Conservation (phyloP, 2,888 invertebrate genomes). For the Ditylenchus weischeri region DNA sequence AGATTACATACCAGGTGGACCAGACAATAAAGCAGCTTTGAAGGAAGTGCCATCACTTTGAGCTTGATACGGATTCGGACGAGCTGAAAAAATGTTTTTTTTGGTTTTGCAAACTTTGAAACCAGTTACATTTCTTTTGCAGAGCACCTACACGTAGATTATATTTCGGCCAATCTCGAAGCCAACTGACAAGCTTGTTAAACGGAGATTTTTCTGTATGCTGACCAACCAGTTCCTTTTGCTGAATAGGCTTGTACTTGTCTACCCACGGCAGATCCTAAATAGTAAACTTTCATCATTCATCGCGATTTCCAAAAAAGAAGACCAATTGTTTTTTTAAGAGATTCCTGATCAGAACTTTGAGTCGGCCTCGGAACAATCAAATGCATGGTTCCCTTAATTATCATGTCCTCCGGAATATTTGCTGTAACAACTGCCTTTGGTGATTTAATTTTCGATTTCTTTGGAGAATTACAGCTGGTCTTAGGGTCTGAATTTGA, state of each 20-base stretch:
- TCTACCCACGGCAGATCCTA: slow-evolving; percentile 47
- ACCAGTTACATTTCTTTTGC: slow-evolving; percentile 60
- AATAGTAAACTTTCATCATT: neutral
- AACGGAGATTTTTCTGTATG: slow-evolving; percentile 84
- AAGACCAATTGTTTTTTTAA: too few relatives aligned
- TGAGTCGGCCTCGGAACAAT: too few relatives aligned
- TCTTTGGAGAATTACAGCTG: too few relatives aligned
- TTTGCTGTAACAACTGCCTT: too few relatives aligned
- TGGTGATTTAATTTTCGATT: too few relatives aligned
- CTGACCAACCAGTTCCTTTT: slow-evolving; percentile 88
- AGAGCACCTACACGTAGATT: slow-evolving; percentile 68
- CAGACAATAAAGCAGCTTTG: slow-evolving; percentile 88
- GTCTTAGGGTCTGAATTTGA: too few relatives aligned
- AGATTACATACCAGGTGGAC: slow-evolving; percentile 67
- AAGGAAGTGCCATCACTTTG: slow-evolving; percentile 75
- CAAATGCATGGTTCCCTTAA: too few relatives aligned
- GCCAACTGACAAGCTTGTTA: slow-evolving; percentile 80
- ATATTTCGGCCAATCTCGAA: slow-evolving; percentile 78
- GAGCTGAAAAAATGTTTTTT: slow-evolving; percentile 34
- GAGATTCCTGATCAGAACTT: too few relatives aligned
- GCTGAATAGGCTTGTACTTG: slow-evolving; percentile 61
- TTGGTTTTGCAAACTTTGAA: neutral
- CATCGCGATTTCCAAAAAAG: too few relatives aligned
- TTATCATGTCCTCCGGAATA: too few relatives aligned
- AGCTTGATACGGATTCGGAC: slow-evolving; percentile 44